Conservation (phyloP, 1,140 invertebrate genomes). For the Drepana arcuata region DNA sequence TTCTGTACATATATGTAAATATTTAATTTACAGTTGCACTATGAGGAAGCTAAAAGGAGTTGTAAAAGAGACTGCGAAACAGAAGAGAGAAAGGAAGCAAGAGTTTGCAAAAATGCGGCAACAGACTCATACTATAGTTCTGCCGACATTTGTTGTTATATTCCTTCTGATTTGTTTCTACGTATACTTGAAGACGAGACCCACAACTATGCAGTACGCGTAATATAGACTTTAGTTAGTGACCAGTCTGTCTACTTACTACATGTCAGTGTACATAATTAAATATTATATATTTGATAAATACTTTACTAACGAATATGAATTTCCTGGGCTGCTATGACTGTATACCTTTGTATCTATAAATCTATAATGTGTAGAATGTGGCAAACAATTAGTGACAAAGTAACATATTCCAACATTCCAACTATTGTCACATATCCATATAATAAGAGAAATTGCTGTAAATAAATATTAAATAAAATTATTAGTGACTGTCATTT, state of each 20-base stretch:
- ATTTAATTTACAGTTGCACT: slow-evolving; percentile 14
- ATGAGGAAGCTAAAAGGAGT: slow-evolving; percentile 87
- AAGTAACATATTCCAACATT: too few species aligned
- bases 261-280: slow-evolving; percentile 13
- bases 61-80: slow-evolving; percentile 86
- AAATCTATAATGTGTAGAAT: too few species aligned
- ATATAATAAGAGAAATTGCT: too few species aligned
- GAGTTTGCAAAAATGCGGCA: slow-evolving; percentile 85
- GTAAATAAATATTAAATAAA: too few species aligned
- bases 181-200: slow-evolving; percentile 84
- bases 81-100: slow-evolving; percentile 86
- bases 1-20: slow-evolving; percentile 10
- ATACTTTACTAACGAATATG: too few species aligned
- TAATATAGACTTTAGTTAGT: slow-evolving; percentile 23
- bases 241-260: too few species aligned
- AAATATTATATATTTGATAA: slow-evolving; percentile 6
- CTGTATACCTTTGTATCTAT: too few species aligned
- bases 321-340: too few species aligned
- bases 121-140: slow-evolving; percentile 81
- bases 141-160: slow-evolving; percentile 79
- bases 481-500: too few species aligned
- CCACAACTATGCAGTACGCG: slow-evolving; percentile 62
- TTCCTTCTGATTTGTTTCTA: slow-evolving; percentile 82
- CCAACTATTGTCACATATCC: too few species aligned
- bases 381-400: too few species aligned